Percentiles rank a stretch among this genome's conserved stretches.
Evolutionary conservation across 2,888 invertebrate genomes (phyloP).

Genomic region (Hypolimnas misippus): DNA sequence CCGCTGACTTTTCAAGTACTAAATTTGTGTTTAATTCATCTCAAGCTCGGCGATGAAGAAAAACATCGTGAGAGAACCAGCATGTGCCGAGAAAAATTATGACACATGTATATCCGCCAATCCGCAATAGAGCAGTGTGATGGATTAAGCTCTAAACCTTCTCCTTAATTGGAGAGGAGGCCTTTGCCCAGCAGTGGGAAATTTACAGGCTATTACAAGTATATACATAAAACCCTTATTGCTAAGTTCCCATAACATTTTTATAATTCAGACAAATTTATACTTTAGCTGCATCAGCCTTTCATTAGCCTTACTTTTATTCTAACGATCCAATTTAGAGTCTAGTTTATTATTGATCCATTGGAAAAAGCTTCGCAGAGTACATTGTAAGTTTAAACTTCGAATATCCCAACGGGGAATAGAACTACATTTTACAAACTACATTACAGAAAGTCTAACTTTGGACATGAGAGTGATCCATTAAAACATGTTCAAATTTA

Average conservation of each 20-base stretch:
- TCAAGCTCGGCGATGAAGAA: no score
- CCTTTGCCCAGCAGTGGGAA: no score
- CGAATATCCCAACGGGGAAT: not conserved
- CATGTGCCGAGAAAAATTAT: no score
- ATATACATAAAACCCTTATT: no score
- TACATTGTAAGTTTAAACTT: not conserved
- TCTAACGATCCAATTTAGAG: conserved; percentile 9
- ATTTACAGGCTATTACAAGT: no score
- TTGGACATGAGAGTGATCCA: not conserved
- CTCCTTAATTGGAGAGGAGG: no score
- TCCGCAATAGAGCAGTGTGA: no score
- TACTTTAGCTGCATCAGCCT: conserved; percentile 5
- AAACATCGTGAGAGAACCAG: no score
- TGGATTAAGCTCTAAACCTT: no score
- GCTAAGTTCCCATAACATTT: conserved; percentile 3
- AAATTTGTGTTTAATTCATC: no score
- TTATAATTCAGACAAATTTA: conserved; percentile 15
- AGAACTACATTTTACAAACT: not conserved
- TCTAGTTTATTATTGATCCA: conserved; percentile 9
- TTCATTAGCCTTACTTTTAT: not conserved
- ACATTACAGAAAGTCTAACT: not conserved
- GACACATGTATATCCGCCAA: no score
- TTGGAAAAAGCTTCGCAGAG: not conserved
- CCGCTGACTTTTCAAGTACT: no score
- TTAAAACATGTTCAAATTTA: not conserved